Evolutionary conservation across 2,888 invertebrate genomes (phyloP).

Genomic region (Agrochola macilenta): DNA sequence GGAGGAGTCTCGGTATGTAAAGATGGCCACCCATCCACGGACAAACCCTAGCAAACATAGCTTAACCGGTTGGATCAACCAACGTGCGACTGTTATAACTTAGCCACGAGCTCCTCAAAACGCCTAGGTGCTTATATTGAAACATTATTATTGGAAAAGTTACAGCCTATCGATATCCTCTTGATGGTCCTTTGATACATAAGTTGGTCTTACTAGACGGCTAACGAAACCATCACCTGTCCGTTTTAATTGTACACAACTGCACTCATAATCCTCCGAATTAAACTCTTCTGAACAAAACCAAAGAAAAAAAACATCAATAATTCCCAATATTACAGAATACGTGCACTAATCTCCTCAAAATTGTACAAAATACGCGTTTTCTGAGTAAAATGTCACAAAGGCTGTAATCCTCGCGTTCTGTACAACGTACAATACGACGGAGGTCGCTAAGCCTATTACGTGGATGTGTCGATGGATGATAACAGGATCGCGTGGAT

Average conservation of each 20-base stretch:
- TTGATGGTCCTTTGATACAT: neutral
- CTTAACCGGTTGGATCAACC: no score
- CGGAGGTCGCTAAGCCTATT: slow-evolving; percentile 62
- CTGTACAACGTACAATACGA: slow-evolving; percentile 32
- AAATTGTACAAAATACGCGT: slow-evolving; percentile 66
- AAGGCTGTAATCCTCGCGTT: slow-evolving; percentile 51
- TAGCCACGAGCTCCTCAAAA: no score
- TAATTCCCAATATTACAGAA: slow-evolving; percentile 45
- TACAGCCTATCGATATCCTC: neutral
- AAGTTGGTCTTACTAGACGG: neutral
- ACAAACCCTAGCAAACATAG: no score
- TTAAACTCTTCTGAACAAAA: neutral
- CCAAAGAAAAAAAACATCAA: slow-evolving; percentile 14
- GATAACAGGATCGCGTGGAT: slow-evolving; percentile 25
- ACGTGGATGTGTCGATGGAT: slow-evolving; percentile 30
- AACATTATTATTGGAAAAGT: neutral
- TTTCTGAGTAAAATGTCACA: slow-evolving; percentile 62
- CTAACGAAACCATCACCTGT: slow-evolving; percentile 1
- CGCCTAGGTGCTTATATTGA: neutral
- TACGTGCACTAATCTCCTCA: slow-evolving; percentile 48
- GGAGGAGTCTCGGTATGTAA: no score
- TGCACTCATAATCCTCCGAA: slow-evolving; percentile 3
- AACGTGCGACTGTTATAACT: no score
- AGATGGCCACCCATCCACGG: no score
- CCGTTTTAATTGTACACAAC: neutral